A percentile compares a stretch with the other conserved stretches of the same genome.
These are phyloP conservation scores for Aegotheles bennettii DNA, from an alignment of 2,113 vertebrate genomes.

Conservation along the genomic window DNA sequence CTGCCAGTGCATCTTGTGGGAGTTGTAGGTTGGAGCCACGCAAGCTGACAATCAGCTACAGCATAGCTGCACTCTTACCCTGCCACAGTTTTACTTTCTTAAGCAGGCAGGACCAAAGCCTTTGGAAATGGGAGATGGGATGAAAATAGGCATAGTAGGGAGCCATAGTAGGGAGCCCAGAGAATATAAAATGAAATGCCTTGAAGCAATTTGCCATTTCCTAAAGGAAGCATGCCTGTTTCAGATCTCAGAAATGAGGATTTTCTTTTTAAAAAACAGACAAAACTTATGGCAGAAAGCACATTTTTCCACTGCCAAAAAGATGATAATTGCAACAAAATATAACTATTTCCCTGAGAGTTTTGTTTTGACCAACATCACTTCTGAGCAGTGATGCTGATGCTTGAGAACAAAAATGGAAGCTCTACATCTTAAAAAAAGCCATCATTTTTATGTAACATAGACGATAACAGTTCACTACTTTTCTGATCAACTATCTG, in stretches of 20 bases:
- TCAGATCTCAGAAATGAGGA: background rate
- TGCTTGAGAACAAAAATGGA: background rate
- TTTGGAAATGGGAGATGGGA: background rate
- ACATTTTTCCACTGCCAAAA: background rate
- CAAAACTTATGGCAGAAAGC: background rate
- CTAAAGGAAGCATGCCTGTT: background rate
- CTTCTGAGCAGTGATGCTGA: background rate
- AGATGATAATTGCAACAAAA: background rate
- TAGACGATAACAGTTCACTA: background rate
- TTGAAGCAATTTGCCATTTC: background rate
- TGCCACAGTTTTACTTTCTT: background rate
- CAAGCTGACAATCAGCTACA: background rate
- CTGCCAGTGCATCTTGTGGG: background rate
- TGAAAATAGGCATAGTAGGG: background rate
- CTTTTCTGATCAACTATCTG: background rate
- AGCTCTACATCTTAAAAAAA: background rate
- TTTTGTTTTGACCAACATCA: background rate
- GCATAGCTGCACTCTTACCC: background rate
- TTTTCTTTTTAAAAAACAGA: background rate
- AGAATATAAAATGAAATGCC: background rate
- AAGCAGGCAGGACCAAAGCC: background rate
- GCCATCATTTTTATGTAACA: background rate
- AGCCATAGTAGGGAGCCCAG: background rate
- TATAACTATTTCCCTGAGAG: background rate
- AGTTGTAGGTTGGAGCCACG: background rate